These are phyloP conservation scores for Nerophis ophidion DNA, from an alignment of 2,113 vertebrate genomes.

Conservation along the genomic window DNA sequence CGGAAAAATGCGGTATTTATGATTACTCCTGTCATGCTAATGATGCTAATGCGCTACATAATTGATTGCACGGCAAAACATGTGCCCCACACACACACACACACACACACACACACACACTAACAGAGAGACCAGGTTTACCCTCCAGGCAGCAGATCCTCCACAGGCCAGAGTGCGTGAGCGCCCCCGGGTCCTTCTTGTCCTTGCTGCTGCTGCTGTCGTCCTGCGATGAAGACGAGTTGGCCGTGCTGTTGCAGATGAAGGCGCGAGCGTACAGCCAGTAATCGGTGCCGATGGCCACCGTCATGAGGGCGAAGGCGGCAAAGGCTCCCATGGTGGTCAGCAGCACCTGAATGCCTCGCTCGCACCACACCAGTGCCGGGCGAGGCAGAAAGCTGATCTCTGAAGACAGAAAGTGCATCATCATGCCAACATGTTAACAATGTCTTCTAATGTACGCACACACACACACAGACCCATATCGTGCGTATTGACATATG, in stretches of 20 bases:
- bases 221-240: constrained; percentile 72
- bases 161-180: constrained; percentile 92
- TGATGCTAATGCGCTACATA: no score
- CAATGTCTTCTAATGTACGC: neutral
- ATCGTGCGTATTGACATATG: neutral
- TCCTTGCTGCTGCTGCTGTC: constrained; percentile 76
- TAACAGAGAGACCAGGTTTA: constrained; percentile 34
- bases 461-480: neutral
- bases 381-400: constrained; percentile 54
- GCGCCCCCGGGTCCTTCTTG: constrained; percentile 84
- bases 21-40: no score
- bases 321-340: constrained; percentile 90
- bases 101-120: neutral
- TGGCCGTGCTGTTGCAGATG: constrained; percentile 89
- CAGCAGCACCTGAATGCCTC: constrained; percentile 85
- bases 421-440: neutral
- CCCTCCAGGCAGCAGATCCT: constrained; percentile 93
- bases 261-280: constrained; percentile 90
- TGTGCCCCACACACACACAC: no score
- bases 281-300: constrained; percentile 91
- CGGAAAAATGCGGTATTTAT: no score
- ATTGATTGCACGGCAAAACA: no score
- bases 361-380: constrained; percentile 85
- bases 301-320: constrained; percentile 89
- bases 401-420: constrained; percentile 50